These are phyloP conservation scores for Melanchra persicariae DNA, from an alignment of 2,888 invertebrate genomes.

Conservation along the genomic window DNA sequence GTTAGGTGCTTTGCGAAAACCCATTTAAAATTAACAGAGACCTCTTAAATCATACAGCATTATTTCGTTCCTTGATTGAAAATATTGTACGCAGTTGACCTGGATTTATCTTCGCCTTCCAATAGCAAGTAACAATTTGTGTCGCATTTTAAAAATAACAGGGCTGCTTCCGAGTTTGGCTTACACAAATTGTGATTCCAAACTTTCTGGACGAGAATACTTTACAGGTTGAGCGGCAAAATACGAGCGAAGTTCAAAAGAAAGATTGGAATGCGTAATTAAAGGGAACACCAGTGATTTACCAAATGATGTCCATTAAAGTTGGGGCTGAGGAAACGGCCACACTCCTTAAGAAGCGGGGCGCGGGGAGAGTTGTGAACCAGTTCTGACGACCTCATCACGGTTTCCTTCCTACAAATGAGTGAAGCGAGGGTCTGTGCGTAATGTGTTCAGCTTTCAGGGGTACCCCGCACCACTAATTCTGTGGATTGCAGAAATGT, in stretches of 20 bases:
- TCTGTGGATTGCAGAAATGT: conserved; percentile 41
- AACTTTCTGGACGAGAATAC: conserved; percentile 47
- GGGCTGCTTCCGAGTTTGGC: conserved; percentile 28
- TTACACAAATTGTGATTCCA: conserved; percentile 48
- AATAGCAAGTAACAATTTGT: conserved; percentile 24
- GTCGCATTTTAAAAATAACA: conserved; percentile 34
- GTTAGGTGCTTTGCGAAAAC: conserved; percentile 56
- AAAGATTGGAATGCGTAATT: conserved; percentile 81
- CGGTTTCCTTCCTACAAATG: conserved; percentile 73
- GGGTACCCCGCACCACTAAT: conserved; percentile 43
- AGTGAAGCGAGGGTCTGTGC: conserved; percentile 72
- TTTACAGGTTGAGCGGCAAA: conserved; percentile 56
- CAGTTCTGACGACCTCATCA: conserved; percentile 80
- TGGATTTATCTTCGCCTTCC: not conserved
- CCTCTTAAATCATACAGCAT: conserved; percentile 11
- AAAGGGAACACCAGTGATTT: conserved; percentile 80
- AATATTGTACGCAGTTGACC: conserved; percentile 11
- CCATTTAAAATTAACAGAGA: conserved; percentile 63
- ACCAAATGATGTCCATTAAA: conserved; percentile 81
- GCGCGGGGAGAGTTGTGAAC: conserved; percentile 65
- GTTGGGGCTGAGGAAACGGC: conserved; percentile 57
- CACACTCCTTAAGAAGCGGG: conserved; percentile 26
- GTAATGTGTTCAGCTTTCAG: conserved; percentile 71
- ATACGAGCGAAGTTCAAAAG: conserved; percentile 67
- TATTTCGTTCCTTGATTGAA: conserved; percentile 29